Base-by-base conservation (phyloP, 2,113 vertebrate genomes). In the Microcebus murinus region DNA sequence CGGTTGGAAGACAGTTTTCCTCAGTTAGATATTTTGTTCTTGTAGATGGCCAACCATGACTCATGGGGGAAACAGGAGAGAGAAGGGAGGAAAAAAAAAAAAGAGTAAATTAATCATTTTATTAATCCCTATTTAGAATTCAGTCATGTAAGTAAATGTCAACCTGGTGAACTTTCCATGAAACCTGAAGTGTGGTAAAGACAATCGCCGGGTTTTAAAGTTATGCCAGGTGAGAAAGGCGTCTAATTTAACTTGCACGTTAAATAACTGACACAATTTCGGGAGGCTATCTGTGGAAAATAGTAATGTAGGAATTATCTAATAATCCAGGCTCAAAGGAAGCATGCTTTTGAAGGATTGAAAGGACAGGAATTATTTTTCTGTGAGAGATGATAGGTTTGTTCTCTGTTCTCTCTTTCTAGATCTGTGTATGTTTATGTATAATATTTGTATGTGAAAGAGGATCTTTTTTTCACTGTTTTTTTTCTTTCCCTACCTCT, bases 11-110 rank as follows among this genome's bases (percentile, higher is more conserved):
- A 97, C 85, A 91, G 87, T 96, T 97, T 95, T 96, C 96, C 94
- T 97, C 97, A 95, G 95, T 97, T 96, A 97, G 97, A 95, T 97
- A 91, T 97, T 98, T 97, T 97, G 96, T 97, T 97, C 96, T 96
- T 88, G 81, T 96, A 23, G 93, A 96, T 97, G 90, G 96, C 97
- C 97, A 97, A 89, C 93, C 96, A 74, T 96, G 96, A 96, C 95
- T 98, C 92, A 42, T 48, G 93, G n/a, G 95, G 92, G 90, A 96
- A 65, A 88, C 87, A 34, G 3, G 45, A 81, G 85, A 67, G 73
- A 80, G 52, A 20, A 77, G 67, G 82, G 27, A 85, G 55, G 42
- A 81, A 87, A 89, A 48, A 89, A 48, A 27, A 55, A 90, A 5
- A 48, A 65, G 79, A 86, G 89, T 95, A 48, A 77, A 91, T 93